Conservation (phyloP, 1,140 invertebrate genomes). For the Campoletis sonorensis region DNA sequence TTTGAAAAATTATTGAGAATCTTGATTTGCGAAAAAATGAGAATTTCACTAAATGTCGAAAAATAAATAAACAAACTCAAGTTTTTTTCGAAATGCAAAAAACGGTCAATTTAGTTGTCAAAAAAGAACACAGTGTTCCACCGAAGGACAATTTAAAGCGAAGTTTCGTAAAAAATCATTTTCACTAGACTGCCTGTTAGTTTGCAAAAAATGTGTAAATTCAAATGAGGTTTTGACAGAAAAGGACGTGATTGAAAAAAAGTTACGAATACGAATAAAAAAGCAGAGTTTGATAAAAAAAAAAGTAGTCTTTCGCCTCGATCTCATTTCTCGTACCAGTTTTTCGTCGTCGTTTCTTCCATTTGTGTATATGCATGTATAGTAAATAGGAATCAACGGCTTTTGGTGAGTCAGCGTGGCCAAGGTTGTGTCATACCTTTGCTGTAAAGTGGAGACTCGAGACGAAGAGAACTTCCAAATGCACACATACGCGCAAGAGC, state of each 20-base stretch:
- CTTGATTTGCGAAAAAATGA: too few relatives aligned
- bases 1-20: too few relatives aligned
- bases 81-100: too few relatives aligned
- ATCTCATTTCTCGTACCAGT: constrained; percentile 49
- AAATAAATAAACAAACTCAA: too few relatives aligned
- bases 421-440: constrained; percentile 24
- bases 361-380: constrained; percentile 5
- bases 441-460: background rate
- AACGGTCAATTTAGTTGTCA: too few relatives aligned
- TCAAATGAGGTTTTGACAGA: too few relatives aligned
- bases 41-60: too few relatives aligned
- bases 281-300: background rate
- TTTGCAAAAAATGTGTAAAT: too few relatives aligned
- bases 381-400: constrained; percentile 4
- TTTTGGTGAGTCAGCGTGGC: constrained; percentile 22
- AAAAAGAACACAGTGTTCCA: too few relatives aligned
- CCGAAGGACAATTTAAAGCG: too few relatives aligned
- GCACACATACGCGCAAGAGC: background rate
- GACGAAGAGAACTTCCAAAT: background rate
- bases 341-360: constrained; percentile 34
- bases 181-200: too few relatives aligned
- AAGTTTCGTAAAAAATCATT: too few relatives aligned
- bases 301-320: constrained; percentile 41
- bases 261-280: background rate
- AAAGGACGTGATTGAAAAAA: background rate